These are phyloP conservation scores for Alviniconcha marisindica DNA, from an alignment of 1,140 invertebrate species.

Conservation along the genomic window DNA sequence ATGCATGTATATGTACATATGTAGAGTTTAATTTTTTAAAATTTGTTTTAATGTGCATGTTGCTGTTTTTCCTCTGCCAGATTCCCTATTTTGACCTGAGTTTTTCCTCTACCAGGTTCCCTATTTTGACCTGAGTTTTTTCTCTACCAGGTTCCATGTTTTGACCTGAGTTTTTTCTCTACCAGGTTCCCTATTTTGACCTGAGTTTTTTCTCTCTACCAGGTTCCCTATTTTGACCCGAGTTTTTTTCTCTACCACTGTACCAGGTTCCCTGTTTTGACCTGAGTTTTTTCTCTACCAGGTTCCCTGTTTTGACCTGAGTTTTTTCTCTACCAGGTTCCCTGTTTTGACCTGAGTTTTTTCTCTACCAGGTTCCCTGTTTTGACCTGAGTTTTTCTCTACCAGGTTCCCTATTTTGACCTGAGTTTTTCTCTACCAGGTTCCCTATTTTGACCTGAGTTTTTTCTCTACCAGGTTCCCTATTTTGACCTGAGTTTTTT, in stretches of 20 bases:
- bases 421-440: not conserved
- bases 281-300: not conserved
- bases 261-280: no score
- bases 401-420: not conserved
- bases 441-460: not conserved
- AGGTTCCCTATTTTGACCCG: no score
- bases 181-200: no score
- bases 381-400: not conserved
- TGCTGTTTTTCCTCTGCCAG: not conserved
- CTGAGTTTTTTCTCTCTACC: no score
- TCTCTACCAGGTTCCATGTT: no score
- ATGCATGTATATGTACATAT: no score
- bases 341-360: not conserved
- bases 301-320: not conserved
- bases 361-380: not conserved
- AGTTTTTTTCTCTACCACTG: no score
- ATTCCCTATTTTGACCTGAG: not conserved
- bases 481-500: no score
- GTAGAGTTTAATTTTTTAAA: no score
- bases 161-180: no score
- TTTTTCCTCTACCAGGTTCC: no score
- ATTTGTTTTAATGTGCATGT: not conserved
- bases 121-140: no score
- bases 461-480: not conserved
- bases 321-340: not conserved